Evolutionary conservation across 2,113 vertebrate species (phyloP), one percentile per base, ranked within the genome.

Genomic region (Empidonax alnorum): DNA sequence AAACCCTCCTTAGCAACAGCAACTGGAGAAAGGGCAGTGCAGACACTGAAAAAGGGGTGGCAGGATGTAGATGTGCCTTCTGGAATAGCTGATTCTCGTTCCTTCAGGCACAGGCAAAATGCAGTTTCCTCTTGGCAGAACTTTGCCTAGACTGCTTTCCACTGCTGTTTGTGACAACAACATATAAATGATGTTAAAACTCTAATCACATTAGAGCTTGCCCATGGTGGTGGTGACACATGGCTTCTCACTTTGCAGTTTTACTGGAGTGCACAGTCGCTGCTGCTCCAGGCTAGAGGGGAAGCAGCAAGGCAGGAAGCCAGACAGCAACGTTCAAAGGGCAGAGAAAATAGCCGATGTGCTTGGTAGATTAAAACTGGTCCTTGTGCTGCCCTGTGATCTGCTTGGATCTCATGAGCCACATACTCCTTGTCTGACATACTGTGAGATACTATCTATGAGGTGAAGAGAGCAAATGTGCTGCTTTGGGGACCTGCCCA

Each of bases 221-320:
- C 25, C 55, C 1, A 0, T 44, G 42, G 50, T 0, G 0, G 28
- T 3, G 0, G n/a, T 49, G 59, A 49, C 72, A 80, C 27, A 23
- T 2, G 28, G 30, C 49, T 92, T 65, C 9, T 59, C 39, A 39
- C n/a, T 74, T 65, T 44, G 41, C 16, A 56, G 20, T 79, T 87
- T 67, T 20, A 63, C 39, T 27, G 12, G n/a, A 63, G 50, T 8
- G 2, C 30, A 10, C 0, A 0, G 10, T 42, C 42, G 50, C 72
- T 61, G 53, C 58, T 76, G 42, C 62, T 68, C 13, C n/a, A 4
- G 3, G 1, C 21, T 20, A 19, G 27, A 31, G 13, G 37, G 33
- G 58, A 76, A 71, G 72, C 44, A 85, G 66, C 10, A 11, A 67
- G 71, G 66, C 61, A 87, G 73, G 71, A 62, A 22, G 41, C 30